Conservation (phyloP, 2,113 vertebrate genomes). For the Nycticebus coucang region DNA sequence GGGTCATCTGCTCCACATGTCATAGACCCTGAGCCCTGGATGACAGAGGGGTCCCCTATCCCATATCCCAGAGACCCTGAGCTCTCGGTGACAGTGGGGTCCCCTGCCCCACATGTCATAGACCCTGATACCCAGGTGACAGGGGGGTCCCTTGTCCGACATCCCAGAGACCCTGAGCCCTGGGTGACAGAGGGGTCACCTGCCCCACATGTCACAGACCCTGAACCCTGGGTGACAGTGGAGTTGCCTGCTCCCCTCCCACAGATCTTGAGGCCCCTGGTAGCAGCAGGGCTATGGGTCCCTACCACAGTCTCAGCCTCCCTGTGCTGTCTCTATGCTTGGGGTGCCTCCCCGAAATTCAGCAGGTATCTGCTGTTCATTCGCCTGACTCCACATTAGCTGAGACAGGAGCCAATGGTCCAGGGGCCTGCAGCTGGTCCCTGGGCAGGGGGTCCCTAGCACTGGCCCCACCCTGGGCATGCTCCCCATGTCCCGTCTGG, state of each 20-base stretch:
- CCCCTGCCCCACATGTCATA: background rate
- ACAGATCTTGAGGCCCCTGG: no score
- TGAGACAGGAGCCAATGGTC: background rate
- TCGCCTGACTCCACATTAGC: background rate
- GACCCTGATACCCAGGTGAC: background rate
- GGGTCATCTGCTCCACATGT: no score
- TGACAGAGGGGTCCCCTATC: accelerated
- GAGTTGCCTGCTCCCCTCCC: background rate
- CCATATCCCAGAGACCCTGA: background rate
- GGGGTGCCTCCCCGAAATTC: no score
- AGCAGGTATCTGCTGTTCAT: background rate
- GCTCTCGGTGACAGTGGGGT: background rate
- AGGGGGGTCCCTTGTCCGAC: background rate
- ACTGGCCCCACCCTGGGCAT: no score
- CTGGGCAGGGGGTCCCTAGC: background rate
- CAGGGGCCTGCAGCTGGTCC: background rate
- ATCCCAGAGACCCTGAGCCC: background rate
- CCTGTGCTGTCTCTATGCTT: no score
- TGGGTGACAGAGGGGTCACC: background rate
- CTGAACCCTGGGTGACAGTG: accelerated
- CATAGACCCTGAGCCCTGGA: background rate
- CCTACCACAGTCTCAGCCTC: no score
- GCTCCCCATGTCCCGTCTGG: background rate
- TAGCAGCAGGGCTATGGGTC: no score
- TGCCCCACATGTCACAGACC: background rate